Evolutionary conservation across 2,113 vertebrate species (phyloP).

Genomic region (Nannospalax galili): DNA sequence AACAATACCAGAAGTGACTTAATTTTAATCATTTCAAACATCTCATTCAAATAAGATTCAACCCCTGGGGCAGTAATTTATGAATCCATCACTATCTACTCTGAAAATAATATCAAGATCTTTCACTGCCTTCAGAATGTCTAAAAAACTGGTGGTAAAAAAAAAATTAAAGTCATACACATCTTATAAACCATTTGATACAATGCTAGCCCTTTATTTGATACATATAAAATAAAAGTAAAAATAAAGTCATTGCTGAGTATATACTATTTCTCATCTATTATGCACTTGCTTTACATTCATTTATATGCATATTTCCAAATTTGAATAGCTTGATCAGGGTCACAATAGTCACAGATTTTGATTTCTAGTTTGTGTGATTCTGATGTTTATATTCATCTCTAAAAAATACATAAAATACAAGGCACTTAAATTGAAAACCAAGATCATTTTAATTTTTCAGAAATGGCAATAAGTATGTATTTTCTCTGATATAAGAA

Average conservation of each 20-base stretch:
- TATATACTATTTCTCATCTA: not conserved
- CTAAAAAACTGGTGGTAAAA: conserved; percentile 44
- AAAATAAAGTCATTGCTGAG: not conserved
- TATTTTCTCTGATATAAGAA: not conserved
- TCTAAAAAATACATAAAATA: not conserved
- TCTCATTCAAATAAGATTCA: conserved; percentile 60
- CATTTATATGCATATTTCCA: not conserved
- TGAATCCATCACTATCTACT: conserved; percentile 65
- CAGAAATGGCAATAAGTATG: not conserved
- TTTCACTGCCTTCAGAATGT: conserved; percentile 59
- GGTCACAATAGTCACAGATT: not conserved
- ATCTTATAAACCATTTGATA: not conserved
- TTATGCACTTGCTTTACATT: not conserved
- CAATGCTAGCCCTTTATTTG: not conserved
- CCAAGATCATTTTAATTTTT: not conserved
- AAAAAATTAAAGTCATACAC: not conserved
- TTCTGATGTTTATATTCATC: not conserved
- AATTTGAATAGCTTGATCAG: not conserved
- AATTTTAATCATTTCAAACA: conserved; percentile 59
- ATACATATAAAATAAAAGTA: not conserved
- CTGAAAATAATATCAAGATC: conserved; percentile 60
- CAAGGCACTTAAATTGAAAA: not conserved
- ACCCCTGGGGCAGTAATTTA: conserved; percentile 37
- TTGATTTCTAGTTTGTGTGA: conserved; percentile 30
- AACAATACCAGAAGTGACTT: conserved; percentile 38